phyloP scores from a whole-genome alignment of 2,113 vertebrate species.

The Indicator indicator region DNA sequence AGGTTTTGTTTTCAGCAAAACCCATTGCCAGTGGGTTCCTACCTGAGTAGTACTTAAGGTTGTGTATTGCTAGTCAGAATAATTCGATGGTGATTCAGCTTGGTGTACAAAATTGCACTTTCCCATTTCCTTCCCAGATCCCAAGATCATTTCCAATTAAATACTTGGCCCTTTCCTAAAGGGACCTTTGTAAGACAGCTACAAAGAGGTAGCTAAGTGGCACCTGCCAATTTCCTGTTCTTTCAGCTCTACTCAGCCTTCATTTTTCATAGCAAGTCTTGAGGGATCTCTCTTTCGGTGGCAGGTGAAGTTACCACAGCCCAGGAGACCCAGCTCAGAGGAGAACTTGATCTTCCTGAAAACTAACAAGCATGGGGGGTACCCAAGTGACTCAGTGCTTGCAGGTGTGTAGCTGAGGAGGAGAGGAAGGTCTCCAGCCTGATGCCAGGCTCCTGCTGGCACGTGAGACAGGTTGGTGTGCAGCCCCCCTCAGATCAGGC shows the following conservation, averaged over 20 bases:
- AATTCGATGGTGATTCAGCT: neutral
- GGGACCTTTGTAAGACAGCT: conserved; percentile 8
- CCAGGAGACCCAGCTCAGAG: neutral
- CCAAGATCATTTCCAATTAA: neutral
- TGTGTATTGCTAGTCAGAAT: conserved; percentile 64
- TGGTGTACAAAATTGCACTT: conserved; percentile 65
- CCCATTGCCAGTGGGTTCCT: conserved; percentile 37
- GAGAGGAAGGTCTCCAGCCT: neutral
- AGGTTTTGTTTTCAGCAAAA: no score
- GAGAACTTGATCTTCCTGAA: neutral
- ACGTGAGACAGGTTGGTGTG: rapidly evolving
- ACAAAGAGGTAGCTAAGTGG: conserved; percentile 61
- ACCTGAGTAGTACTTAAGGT: conserved; percentile 66
- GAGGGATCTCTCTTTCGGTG: neutral
- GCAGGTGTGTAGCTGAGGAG: conserved; percentile 11
- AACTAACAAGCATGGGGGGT: neutral
- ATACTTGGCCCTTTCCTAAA: conserved; percentile 13
- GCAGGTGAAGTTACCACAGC: neutral
- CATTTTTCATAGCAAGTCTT: neutral
- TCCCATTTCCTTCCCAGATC: conserved; percentile 38
- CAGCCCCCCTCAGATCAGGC: conserved; percentile 83
- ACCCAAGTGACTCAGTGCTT: conserved; percentile 9
- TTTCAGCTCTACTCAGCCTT: neutral
- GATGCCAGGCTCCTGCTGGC: neutral
- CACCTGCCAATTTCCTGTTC: neutral